Conservation (phyloP, 2,888 invertebrate species). For the Calephelis perditalis region DNA sequence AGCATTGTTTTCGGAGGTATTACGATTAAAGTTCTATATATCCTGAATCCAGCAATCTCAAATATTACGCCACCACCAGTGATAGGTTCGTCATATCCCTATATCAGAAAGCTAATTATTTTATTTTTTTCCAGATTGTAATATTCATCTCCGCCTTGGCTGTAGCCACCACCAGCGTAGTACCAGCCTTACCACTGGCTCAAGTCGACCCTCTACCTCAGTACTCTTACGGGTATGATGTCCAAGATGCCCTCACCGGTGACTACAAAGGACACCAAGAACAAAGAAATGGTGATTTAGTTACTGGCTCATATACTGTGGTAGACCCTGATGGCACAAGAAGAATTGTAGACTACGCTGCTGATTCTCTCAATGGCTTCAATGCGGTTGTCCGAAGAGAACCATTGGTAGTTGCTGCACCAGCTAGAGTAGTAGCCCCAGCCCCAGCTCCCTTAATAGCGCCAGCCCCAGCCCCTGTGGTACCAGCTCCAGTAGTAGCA, state of each 20-base stretch:
- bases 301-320: constrained; percentile 76
- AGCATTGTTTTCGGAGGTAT: too few species aligned
- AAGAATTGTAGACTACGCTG: constrained; percentile 76
- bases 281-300: constrained; percentile 74
- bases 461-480: constrained; percentile 41
- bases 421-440: constrained; percentile 42
- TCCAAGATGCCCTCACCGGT: constrained; percentile 77
- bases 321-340: constrained; percentile 77
- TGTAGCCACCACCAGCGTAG: constrained; percentile 53
- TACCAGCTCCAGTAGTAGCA: constrained; percentile 39
- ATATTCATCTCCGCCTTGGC: constrained; percentile 65
- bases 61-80: neutral
- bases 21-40: too few species aligned
- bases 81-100: too few species aligned
- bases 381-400: constrained; percentile 77
- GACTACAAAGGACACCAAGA: constrained; percentile 79
- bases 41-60: too few species aligned
- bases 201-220: constrained; percentile 69
- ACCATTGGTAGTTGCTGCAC: constrained; percentile 53
- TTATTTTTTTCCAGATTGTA: constrained; percentile 57
- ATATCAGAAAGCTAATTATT: neutral
- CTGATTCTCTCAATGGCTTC: constrained; percentile 76
- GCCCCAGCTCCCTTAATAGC: constrained; percentile 47
- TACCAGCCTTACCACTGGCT: constrained; percentile 54
- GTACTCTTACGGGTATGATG: constrained; percentile 78